These are phyloP conservation scores for Xiphophorus couchianus DNA, from an alignment of 2,113 vertebrate genomes.

Conservation along the genomic window DNA sequence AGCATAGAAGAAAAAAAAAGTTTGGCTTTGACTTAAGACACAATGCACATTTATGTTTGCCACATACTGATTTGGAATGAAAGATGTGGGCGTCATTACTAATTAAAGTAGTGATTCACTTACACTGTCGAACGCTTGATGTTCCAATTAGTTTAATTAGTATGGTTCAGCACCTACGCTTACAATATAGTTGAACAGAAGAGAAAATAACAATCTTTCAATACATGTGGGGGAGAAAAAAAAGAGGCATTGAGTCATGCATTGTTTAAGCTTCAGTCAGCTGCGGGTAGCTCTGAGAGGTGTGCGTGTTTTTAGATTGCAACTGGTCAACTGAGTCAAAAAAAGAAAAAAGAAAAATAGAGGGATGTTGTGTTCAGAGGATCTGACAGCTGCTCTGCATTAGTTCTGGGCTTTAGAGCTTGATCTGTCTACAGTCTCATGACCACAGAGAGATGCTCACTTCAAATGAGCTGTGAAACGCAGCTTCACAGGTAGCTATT, in stretches of 20 bases:
- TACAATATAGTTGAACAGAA: neutral
- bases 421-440: slow-evolving; percentile 59
- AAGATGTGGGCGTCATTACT: neutral
- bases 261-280: slow-evolving; percentile 20
- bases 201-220: slow-evolving; percentile 14
- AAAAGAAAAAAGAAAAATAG: neutral
- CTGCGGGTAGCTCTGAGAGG: slow-evolving; percentile 17
- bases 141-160: slow-evolving; percentile 11
- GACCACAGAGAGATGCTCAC: slow-evolving; percentile 59
- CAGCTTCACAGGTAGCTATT: slow-evolving; percentile 45
- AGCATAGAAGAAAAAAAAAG: neutral
- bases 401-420: slow-evolving; percentile 62
- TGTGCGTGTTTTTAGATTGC: slow-evolving; percentile 29
- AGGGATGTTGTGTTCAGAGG: slow-evolving; percentile 46
- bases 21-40: neutral
- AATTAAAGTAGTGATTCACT: slow-evolving; percentile 24
- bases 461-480: slow-evolving; percentile 69
- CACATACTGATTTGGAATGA: neutral
- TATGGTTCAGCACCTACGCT: slow-evolving; percentile 15
- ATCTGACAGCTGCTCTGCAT: slow-evolving; percentile 72
- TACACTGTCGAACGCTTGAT: slow-evolving; percentile 12
- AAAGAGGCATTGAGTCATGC: neutral
- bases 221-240: neutral
- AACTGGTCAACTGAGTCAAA: slow-evolving; percentile 38
- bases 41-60: neutral